Base-by-base conservation (phyloP, 1,140 invertebrate species). In the Neodiprion lecontei region DNA sequence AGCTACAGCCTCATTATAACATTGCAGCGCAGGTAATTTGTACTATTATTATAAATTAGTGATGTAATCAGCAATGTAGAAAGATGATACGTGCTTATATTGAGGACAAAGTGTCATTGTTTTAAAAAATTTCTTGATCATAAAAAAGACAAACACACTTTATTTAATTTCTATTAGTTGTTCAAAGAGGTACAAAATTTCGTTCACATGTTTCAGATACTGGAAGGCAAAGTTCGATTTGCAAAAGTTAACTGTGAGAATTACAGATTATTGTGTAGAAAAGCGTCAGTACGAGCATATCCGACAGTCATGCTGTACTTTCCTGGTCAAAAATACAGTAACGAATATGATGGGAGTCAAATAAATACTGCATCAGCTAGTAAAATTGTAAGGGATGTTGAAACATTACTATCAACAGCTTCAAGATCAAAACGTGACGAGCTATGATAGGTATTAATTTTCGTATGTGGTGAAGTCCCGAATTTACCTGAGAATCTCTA, bases 1-100 rank as follows among this genome's bases (percentile, higher is more conserved):
- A 89, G 66, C 92, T 95, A 83, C 91, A 92, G 76, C 93, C 93
- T 47, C 91, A 94, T 77, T 94, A 93, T 88, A 89, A 91, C 78
- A 88, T 89, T 77, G 89, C 93, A 50, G 91, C 93, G 23, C 88
- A 91, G 87, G 93, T 94, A 88, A 85, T 67, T 77, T 68, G 28
- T 40, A 40, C 28, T 40, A 40, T 40, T 1, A 40, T 40, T 40
- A 3, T 40, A 40, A 40, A 40, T 40, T 40, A 40, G 28, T 5
- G 28, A 5, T 40, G 5, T 40, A 40, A 72, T 12, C 67, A 61
- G 4, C 10, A 28, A 21, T 17, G 28, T 40, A 40, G 5, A 40
- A 40, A 40, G 1, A 40, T 3, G 28, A 40, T 40, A 2, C 5
- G 2, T 72, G 71, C 10, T 50, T 47, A 49, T 14, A 48, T 71